Conservation (phyloP, 2,888 invertebrate genomes). For the Temnothorax unifasciatus region DNA sequence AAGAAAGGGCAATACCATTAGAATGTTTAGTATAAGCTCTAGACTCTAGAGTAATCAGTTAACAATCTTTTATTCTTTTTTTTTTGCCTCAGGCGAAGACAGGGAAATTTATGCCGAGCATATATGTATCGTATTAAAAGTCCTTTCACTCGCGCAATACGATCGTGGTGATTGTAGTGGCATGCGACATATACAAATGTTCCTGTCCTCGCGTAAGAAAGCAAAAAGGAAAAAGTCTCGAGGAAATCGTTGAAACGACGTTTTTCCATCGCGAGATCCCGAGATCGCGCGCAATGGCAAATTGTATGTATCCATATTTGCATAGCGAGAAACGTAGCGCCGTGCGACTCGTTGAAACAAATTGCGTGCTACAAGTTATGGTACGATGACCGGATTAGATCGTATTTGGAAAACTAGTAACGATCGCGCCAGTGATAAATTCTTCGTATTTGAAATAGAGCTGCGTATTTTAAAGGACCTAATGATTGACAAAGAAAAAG, state of each 20-base stretch:
- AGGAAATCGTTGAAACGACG: constrained; percentile 31
- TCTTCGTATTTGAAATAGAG: neutral
- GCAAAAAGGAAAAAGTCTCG: constrained; percentile 22
- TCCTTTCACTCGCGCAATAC: constrained; percentile 44
- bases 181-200: constrained; percentile 48
- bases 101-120: constrained; percentile 3
- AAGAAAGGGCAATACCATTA: neutral
- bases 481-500: neutral
- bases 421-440: neutral
- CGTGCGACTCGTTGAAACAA: constrained; percentile 48
- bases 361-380: constrained; percentile 51
- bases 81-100: neutral
- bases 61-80: constrained; percentile 9
- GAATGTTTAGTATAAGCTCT: neutral
- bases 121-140: constrained; percentile 15
- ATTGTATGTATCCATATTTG: constrained; percentile 61
- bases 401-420: constrained; percentile 71
- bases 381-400: constrained; percentile 62
- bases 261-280: constrained; percentile 20
- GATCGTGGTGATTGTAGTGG: constrained; percentile 35
- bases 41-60: neutral
- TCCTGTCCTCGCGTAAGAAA: constrained; percentile 38
- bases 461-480: neutral
- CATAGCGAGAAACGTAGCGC: constrained; percentile 46
- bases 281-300: constrained; percentile 61